Evolutionary conservation across 2,797 vertebrate genomes (phyloP), one percentile per base, ranked within the genome.

Genomic region (Chelmon rostratus): DNA sequence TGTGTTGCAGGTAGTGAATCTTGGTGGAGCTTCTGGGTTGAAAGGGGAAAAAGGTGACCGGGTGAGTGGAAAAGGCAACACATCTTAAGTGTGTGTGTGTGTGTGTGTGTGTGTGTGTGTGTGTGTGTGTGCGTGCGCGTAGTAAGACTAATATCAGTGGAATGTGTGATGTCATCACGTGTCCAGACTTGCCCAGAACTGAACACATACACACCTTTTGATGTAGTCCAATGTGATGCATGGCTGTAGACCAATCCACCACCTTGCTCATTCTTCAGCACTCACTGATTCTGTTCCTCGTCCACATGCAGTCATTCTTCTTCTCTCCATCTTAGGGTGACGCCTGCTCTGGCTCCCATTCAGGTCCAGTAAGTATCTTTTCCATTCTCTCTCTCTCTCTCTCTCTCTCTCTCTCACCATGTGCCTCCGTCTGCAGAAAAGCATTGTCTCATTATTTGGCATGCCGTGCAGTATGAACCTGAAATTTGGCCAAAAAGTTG

Each of bases 361-460:
- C 91, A 86, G 89, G 87, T 78, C 85, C 88, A 82, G 94, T 95
- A 92, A 93, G 93, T 93, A 84, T 79, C 85, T 70, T 87, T 82
- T 76, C 72, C 53, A 61, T 72, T 76, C 40, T 56, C n/a, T 77
- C 80, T 80, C 66, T 64, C n/a, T 47, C 37, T 19, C 54, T 53
- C 52, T 53, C n/a, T 54, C 15, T 52, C 25, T 31, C 16, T 59
- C 37, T 15, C 21, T 23, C 54, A 2, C 40, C 3, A 38, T 6
- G 8, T 21, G 8, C 53, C 63, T 59, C 67, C 0, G 50, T 76
- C 76, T 47, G 52, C 57, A 76, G 28, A 78, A 54, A 72, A 68
- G 33, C 73, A 61, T 68, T 79, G 44, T 87, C 72, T 85, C 18
- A 10, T 73, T 54, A 66, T 84, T 90, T 91, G 82, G 82, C 79